Conservation (phyloP, 2,113 vertebrate genomes). For the Paratilapia polleni region DNA sequence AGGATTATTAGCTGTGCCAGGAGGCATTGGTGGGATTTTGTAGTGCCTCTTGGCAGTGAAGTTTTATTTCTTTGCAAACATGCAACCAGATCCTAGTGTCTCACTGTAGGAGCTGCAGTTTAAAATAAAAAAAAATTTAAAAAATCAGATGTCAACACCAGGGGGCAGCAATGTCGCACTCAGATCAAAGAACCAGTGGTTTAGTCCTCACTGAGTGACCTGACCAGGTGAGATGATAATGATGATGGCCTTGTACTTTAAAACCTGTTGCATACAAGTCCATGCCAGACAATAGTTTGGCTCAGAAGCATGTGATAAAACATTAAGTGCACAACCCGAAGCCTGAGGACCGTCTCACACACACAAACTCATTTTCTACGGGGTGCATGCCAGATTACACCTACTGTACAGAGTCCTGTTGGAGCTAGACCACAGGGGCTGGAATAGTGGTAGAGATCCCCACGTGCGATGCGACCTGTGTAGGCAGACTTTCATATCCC, state of each 20-base stretch:
- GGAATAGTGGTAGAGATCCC: conserved; percentile 51
- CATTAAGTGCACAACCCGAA: conserved; percentile 32
- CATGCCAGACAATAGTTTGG: conserved; percentile 44
- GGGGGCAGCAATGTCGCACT: conserved; percentile 11
- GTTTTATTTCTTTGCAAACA: conserved; percentile 15
- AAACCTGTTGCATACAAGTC: conserved; percentile 29
- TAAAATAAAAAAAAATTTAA: background rate
- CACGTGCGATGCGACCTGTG: conserved; percentile 47
- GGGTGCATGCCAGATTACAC: conserved; percentile 72
- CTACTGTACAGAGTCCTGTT: conserved; percentile 71
- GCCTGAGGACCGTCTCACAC: conserved; percentile 25
- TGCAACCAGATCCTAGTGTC: conserved; percentile 2
- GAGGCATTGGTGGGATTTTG: conserved; percentile 10
- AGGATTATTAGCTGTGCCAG: background rate
- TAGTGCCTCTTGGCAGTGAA: conserved; percentile 41
- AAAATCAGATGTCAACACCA: conserved; percentile 28
- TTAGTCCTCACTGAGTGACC: background rate
- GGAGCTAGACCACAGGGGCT: conserved; percentile 60
- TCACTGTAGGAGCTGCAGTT: background rate
- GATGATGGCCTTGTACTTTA: conserved; percentile 24
- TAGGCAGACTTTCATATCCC: conserved; percentile 50
- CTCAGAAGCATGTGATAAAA: conserved; percentile 59
- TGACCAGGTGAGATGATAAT: conserved; percentile 3
- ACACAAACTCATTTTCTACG: conserved; percentile 35
- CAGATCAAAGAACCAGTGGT: background rate